Percentiles rank a stretch among this genome's conserved stretches.
These are phyloP conservation scores for Brachionus asplanchnoidis DNA, from an alignment of 1,140 invertebrate species.

Conservation along the genomic window DNA sequence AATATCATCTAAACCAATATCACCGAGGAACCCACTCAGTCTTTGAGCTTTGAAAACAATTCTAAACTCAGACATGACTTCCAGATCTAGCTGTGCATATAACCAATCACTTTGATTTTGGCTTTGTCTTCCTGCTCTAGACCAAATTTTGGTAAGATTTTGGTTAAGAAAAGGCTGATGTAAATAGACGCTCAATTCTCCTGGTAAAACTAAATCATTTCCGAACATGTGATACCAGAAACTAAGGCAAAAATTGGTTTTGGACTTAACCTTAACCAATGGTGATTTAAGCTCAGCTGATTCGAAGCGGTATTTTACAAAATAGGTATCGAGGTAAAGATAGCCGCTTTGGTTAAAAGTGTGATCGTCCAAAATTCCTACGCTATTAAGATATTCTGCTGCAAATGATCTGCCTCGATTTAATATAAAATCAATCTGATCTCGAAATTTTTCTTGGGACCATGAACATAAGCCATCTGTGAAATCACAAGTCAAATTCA, in stretches of 20 bases:
- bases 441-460: constrained; percentile 10
- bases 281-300: constrained; percentile 10
- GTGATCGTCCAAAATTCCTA: background rate
- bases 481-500: constrained; percentile 25
- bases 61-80: background rate
- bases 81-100: background rate
- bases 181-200: constrained; percentile 2
- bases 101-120: constrained; percentile 5
- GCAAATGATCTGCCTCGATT: background rate
- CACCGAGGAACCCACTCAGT: background rate
- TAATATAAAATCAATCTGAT: constrained; percentile 10
- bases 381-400: background rate
- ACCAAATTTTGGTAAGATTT: constrained; percentile 18
- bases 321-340: constrained; percentile 4
- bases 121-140: constrained; percentile 3
- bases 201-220: background rate
- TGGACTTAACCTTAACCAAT: background rate
- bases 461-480: background rate
- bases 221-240: constrained; percentile 38
- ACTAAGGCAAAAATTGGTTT: background rate
- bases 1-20: constrained; percentile 19
- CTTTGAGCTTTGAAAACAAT: background rate
- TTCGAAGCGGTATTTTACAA: background rate
- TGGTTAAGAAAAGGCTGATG: background rate
- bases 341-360: background rate